These are phyloP conservation scores for Bungarus multicinctus DNA, from an alignment of 2,113 vertebrate species.

Conservation along the genomic window DNA sequence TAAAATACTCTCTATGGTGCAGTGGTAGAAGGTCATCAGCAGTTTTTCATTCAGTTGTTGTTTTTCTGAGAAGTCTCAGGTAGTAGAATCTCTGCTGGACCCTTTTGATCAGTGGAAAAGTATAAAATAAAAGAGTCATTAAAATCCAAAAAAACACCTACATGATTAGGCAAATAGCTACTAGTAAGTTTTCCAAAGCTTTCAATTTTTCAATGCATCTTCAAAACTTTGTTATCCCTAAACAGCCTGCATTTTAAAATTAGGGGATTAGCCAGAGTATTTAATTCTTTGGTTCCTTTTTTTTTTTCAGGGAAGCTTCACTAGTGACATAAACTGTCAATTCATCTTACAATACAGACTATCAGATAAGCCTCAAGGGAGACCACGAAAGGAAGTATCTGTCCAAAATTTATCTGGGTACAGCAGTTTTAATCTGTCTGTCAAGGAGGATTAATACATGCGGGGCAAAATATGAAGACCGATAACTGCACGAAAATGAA, in stretches of 20 bases:
- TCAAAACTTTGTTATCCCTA: neutral
- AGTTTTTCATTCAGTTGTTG: no score
- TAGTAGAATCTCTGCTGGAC: no score
- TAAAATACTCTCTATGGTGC: no score
- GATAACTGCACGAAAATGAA: neutral
- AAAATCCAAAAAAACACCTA: neutral
- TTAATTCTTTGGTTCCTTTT: neutral
- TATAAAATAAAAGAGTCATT: neutral
- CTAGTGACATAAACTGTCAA: neutral
- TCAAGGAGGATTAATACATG: neutral
- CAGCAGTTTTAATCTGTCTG: neutral
- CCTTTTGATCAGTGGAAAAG: no score
- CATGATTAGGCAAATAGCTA: neutral
- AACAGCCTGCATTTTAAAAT: neutral
- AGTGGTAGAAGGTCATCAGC: no score
- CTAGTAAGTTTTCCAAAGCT: neutral
- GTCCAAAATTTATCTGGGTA: neutral
- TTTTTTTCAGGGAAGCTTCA: neutral
- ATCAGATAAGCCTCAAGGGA: neutral
- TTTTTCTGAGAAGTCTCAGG: no score
- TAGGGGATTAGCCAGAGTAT: neutral
- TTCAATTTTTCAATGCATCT: neutral
- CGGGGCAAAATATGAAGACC: neutral
- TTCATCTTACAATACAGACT: neutral
- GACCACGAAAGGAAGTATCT: neutral